A percentile compares a stretch with the other conserved stretches of the same genome.
These are phyloP conservation scores for Crocuta crocuta DNA, from an alignment of 2,113 vertebrate genomes.

Conservation along the genomic window DNA sequence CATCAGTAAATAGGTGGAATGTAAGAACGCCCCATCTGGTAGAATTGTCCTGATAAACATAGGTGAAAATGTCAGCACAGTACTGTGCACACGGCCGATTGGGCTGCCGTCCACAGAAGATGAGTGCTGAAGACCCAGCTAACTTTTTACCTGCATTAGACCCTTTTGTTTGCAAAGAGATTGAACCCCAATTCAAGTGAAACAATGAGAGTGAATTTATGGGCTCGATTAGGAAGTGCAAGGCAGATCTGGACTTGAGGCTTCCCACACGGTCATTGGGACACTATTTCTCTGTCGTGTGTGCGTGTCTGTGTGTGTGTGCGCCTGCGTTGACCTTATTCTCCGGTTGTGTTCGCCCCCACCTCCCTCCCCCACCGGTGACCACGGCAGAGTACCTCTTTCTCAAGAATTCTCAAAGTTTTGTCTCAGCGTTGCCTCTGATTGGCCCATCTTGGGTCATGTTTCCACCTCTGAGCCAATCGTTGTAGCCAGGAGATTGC, in stretches of 20 bases:
- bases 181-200: background rate
- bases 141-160: background rate
- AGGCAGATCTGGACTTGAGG: background rate
- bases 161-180: background rate
- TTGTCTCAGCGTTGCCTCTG: background rate
- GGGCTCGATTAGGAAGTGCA: background rate
- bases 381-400: background rate
- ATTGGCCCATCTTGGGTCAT: background rate
- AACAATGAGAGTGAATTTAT: background rate
- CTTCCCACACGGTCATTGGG: background rate
- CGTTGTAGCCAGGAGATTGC: background rate
- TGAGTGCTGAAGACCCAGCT: background rate
- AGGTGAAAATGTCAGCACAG: background rate
- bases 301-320: background rate
- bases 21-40: background rate
- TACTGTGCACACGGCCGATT: background rate
- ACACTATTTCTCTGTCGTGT: background rate
- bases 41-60: background rate
- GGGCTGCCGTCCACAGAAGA: background rate
- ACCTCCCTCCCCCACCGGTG: background rate
- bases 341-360: background rate
- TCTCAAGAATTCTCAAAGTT: constrained; percentile 20
- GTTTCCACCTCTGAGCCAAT: background rate
- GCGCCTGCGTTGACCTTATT: background rate
- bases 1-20: background rate